Evolutionary conservation across 2,113 vertebrate species (phyloP).

Genomic region (Laterallus jamaicensis): DNA sequence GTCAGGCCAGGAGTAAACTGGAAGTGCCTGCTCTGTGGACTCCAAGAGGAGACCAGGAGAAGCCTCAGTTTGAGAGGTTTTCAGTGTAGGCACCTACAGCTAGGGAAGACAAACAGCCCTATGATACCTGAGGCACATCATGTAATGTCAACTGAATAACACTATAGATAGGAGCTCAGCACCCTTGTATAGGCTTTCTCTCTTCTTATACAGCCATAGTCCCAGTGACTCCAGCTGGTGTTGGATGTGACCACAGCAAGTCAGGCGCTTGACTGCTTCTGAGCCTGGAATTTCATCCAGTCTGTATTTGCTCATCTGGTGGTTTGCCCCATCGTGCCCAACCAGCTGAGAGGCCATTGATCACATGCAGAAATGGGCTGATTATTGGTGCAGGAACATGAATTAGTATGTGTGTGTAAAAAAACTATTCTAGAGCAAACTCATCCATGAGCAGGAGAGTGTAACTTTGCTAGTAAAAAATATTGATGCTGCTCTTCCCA

Average conservation of each 20-base stretch:
- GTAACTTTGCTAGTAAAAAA: background rate
- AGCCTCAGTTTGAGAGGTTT: background rate
- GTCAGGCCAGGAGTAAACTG: background rate
- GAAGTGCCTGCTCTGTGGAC: background rate
- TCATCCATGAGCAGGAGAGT: fast-evolving
- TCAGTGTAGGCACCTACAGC: fast-evolving
- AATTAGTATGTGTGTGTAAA: background rate
- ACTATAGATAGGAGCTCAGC: background rate
- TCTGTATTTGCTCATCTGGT: background rate
- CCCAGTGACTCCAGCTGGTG: background rate
- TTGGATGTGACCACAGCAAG: background rate
- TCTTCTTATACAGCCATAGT: fast-evolving
- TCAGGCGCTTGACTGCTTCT: background rate
- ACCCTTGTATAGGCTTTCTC: background rate
- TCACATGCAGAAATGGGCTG: background rate
- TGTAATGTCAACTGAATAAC: background rate
- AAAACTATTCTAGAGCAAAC: background rate
- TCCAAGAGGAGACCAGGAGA: background rate
- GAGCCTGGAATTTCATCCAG: background rate
- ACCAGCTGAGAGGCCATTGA: background rate
- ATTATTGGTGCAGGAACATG: background rate
- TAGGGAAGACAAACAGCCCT: background rate
- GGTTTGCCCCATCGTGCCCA: background rate
- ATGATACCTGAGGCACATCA: background rate
- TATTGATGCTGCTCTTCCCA: background rate